phyloP scores from a whole-genome alignment of 2,888 invertebrate species.

The Emmelina monodactyla region DNA sequence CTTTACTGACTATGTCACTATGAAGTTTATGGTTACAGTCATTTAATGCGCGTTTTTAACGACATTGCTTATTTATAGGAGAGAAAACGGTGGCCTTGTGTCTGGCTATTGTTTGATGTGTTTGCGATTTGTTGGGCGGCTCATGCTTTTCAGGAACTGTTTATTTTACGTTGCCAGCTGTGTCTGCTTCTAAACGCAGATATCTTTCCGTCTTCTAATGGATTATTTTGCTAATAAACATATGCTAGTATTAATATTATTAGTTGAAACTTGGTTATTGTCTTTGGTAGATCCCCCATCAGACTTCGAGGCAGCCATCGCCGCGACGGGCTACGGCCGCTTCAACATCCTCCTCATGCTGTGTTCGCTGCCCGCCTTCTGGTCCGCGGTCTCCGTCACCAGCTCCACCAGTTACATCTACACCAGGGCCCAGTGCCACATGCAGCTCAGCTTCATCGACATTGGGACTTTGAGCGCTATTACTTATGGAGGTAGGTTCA shows the following conservation, averaged over 20 bases:
- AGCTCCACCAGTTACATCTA: slow-evolving; percentile 77
- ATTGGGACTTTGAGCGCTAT: slow-evolving; percentile 77
- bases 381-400: slow-evolving; percentile 75
- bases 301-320: slow-evolving; percentile 77
- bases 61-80: slow-evolving; percentile 9
- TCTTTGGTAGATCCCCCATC: slow-evolving; percentile 36
- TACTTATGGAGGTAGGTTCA: slow-evolving; percentile 71
- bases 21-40: slow-evolving; percentile 6
- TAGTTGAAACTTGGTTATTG: no score
- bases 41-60: slow-evolving; percentile 8
- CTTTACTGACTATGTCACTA: not conserved
- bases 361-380: slow-evolving; percentile 70
- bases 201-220: no score
- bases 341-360: slow-evolving; percentile 72
- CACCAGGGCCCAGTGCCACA: slow-evolving; percentile 78
- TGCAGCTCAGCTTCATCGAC: slow-evolving; percentile 70
- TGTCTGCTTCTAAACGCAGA: no score
- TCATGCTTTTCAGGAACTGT: no score
- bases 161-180: no score
- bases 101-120: slow-evolving; percentile 6
- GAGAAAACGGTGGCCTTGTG: slow-evolving; percentile 5
- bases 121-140: no score
- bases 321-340: slow-evolving; percentile 72
- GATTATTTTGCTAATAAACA: no score
- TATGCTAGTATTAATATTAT: no score